A percentile compares a stretch with the other conserved stretches of the same genome.
phyloP scores from a whole-genome alignment of 2,113 vertebrate genomes.

The Ictalurus punctatus region DNA sequence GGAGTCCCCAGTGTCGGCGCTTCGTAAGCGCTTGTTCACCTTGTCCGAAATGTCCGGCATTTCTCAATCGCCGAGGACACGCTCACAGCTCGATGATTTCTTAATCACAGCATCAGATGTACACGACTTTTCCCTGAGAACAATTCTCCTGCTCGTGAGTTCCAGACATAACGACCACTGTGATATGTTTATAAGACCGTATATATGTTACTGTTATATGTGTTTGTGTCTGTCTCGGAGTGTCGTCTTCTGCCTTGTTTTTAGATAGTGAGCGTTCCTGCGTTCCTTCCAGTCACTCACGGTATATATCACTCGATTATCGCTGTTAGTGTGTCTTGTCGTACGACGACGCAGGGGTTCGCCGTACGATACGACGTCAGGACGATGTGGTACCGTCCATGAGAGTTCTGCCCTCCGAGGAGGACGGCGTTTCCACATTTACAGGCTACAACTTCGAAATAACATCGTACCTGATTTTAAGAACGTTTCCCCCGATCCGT shows the following conservation, averaged over 20 bases:
- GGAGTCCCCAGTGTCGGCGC: not conserved
- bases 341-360: not conserved
- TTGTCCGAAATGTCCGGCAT: not conserved
- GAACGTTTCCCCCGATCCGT: not conserved
- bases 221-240: not conserved
- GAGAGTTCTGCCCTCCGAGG: not conserved
- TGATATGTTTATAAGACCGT: not conserved
- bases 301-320: too few species aligned
- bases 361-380: not conserved
- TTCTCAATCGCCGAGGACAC: not conserved
- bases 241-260: not conserved
- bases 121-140: not conserved
- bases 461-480: not conserved
- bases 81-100: not conserved
- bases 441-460: not conserved
- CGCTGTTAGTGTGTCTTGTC: too few species aligned
- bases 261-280: not conserved
- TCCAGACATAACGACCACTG: not conserved
- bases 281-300: too few species aligned
- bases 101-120: not conserved
- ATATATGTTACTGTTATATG: not conserved
- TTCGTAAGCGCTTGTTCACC: not conserved
- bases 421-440: not conserved
- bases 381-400: not conserved
- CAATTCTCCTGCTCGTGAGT: not conserved